phyloP scores from a whole-genome alignment of 92 coral and sea anemone genomes.

The Heteractis magnifica region DNA sequence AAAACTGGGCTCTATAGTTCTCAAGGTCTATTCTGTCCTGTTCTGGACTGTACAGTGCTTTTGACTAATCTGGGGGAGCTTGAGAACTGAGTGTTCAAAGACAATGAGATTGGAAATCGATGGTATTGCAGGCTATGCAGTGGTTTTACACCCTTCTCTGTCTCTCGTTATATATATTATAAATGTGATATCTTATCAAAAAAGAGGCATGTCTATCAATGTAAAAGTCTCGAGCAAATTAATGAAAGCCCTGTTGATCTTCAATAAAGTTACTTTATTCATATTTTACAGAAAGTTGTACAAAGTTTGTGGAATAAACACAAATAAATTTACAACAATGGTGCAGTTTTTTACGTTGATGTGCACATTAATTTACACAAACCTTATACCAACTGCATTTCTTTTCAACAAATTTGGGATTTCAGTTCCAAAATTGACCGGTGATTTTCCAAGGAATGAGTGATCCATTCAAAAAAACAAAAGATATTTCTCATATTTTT shows the following conservation, averaged over 20 bases:
- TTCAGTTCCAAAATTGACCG: background rate
- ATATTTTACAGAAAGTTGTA: conserved; percentile 9
- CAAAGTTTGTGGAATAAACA: conserved; percentile 6
- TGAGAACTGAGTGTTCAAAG: too few relatives aligned
- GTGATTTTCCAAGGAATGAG: background rate
- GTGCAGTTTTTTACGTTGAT: background rate
- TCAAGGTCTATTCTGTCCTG: too few relatives aligned
- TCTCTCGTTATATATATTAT: background rate
- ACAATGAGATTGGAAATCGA: too few relatives aligned
- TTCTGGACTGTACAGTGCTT: too few relatives aligned
- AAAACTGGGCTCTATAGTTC: too few relatives aligned
- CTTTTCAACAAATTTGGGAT: background rate
- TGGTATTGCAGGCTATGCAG: too few relatives aligned
- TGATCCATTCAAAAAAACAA: background rate
- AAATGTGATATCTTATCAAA: background rate
- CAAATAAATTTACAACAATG: background rate
- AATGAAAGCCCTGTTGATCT: background rate
- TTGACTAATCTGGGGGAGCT: too few relatives aligned
- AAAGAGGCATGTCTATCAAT: background rate
- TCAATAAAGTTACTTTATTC: background rate
- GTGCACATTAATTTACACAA: background rate
- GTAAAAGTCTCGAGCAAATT: background rate
- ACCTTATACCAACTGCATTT: background rate
- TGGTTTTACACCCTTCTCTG: too few relatives aligned
- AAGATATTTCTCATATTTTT: background rate